phyloP scores from a whole-genome alignment of 2,113 vertebrate species.

The Phyllostomus hastatus region DNA sequence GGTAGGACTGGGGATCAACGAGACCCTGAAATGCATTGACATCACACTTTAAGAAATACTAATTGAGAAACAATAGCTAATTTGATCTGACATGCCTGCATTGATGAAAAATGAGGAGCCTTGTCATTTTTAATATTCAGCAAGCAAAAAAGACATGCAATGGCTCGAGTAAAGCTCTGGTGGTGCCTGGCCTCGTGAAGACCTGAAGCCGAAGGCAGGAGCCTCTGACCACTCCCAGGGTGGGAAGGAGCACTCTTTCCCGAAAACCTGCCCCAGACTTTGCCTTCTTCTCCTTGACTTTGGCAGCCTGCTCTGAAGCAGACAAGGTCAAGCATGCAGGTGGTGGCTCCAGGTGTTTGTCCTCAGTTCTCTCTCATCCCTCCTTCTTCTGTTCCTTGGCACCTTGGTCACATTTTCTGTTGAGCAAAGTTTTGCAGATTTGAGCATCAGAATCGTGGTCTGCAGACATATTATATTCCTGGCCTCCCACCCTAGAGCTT shows the following conservation, averaged over 20 bases:
- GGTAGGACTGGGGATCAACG: neutral
- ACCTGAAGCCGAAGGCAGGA: neutral
- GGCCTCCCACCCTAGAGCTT: neutral
- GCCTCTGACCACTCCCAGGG: no score
- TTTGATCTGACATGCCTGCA: neutral
- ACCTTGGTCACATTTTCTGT: neutral
- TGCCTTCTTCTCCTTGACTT: neutral
- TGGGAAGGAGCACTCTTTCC: neutral
- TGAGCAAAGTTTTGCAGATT: neutral
- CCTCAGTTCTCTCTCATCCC: neutral
- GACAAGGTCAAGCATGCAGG: neutral
- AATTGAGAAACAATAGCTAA: neutral
- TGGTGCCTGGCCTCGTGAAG: neutral
- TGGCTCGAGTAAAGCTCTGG: neutral
- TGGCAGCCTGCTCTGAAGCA: slow-evolving; percentile 16
- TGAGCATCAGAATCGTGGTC: neutral
- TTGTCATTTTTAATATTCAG: neutral
- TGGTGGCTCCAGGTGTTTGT: neutral
- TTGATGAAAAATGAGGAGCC: neutral
- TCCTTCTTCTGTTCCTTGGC: neutral
- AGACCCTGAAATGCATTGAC: neutral
- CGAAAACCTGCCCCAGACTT: neutral
- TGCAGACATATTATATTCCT: neutral
- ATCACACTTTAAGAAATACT: neutral
- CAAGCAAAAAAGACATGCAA: neutral